Base-by-base conservation (phyloP, 2,113 vertebrate genomes). In the Lichenostomus cassidix region DNA sequence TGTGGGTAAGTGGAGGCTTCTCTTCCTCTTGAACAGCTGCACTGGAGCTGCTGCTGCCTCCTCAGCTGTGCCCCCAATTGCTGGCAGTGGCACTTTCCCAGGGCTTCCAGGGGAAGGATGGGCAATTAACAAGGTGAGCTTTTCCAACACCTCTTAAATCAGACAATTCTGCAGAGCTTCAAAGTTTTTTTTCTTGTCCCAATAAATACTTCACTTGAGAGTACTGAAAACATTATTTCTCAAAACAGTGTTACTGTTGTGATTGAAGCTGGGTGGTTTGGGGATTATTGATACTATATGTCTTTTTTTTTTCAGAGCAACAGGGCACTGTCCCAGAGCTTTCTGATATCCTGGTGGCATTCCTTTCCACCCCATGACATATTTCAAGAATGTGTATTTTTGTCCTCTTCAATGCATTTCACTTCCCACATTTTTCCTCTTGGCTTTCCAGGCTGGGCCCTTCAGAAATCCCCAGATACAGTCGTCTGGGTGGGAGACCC, bases 381-480 rank as follows among this genome's bases (percentile, higher is more conserved):
- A 47, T 16, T 35, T 52, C 37, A 39, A 10, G 29, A 27, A 70
- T 31, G 12, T 23, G 9, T 41, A 29, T 46, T 46, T 1, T 0
- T 46, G 39, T 31, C 24, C 24, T 13, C 6, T 53, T 77, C 29
- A 47, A 21, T 1, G 2, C 0, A 0, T 71, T 58, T 44, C 20
- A 31, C 16, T 67, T 21, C 52, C 67, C 67, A n/a, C 28, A 13
- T 37, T 29, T 53, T 64, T 92, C 42, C 25, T 15, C 31, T 42
- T 68, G 21, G 55, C 27, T 58, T 89, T 84, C 31, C 55, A 93
- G 86, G 49, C 19, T 39, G 53, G 47, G 49, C 67, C 29, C 8
- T 89, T 31, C 56, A 85, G n/a, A 81, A 93, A 7, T 69, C 56
- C 0, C 68, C 75, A 58, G 68, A 85, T n/a, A 42, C 12, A 33